Evolutionary conservation across 2,797 vertebrate genomes (phyloP).

Genomic region (Neosalanx taihuensis): DNA sequence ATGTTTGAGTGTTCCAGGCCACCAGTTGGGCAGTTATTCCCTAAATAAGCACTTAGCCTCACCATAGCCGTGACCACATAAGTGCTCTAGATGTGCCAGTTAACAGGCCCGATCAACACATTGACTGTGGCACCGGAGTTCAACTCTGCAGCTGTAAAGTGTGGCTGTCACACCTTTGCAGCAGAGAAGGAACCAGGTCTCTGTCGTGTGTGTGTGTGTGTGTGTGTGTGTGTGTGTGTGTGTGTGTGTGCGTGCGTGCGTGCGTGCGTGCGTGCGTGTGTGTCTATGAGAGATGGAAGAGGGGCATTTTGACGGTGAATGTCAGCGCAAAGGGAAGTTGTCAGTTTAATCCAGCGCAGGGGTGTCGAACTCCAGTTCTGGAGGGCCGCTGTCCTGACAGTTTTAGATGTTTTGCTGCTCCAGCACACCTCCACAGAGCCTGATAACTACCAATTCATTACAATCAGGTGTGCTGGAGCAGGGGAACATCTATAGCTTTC

Average conservation of each 20-base stretch:
- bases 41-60: conserved; percentile 23
- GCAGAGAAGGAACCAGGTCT: background rate
- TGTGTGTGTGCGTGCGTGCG: no score
- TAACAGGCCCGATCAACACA: background rate
- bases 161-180: background rate
- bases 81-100: background rate
- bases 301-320: background rate
- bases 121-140: background rate
- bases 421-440: no score
- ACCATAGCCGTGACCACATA: conserved; percentile 6
- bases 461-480: no score
- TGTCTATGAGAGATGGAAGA: background rate
- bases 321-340: background rate
- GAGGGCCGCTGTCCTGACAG: no score
- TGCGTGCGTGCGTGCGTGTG: no score
- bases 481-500: no score
- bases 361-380: no score
- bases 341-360: conserved; percentile 13
- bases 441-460: no score
- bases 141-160: background rate
- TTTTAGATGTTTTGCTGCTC: no score
- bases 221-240: no score
- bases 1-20: conserved; percentile 2
- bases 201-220: background rate
- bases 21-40: background rate